A percentile compares a stretch with the other conserved stretches of the same genome.
Conservation (phyloP, 1,140 invertebrate genomes). For the Drosophila pruinosa region DNA sequence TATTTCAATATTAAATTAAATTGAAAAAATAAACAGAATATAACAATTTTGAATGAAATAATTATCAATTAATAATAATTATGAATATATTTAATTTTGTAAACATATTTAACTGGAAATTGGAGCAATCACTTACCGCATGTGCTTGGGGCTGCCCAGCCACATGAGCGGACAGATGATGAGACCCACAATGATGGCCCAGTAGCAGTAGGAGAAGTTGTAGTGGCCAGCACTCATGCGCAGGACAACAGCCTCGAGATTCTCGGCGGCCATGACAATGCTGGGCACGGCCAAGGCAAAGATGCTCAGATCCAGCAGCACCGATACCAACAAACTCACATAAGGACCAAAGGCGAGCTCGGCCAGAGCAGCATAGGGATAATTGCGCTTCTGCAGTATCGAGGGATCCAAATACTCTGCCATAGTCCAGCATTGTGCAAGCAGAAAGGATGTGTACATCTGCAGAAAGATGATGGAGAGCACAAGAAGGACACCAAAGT, state of each 20-base stretch:
- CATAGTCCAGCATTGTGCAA: slow-evolving; percentile 90
- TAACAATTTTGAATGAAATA: no score
- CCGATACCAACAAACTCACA: slow-evolving; percentile 85
- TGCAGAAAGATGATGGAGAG: slow-evolving; percentile 87
- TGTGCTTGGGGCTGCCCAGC: slow-evolving; percentile 92
- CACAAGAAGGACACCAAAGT: slow-evolving; percentile 88
- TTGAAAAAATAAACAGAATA: no score
- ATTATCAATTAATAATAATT: no score
- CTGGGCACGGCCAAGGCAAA: slow-evolving; percentile 90
- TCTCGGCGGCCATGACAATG: slow-evolving; percentile 90
- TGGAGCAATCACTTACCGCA: slow-evolving; percentile 86
- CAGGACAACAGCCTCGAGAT: slow-evolving; percentile 88
- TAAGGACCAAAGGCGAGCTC: slow-evolving; percentile 87
- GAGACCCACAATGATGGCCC: slow-evolving; percentile 88
- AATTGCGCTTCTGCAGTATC: slow-evolving; percentile 88
- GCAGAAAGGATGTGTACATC: slow-evolving; percentile 89
- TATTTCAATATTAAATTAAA: no score
- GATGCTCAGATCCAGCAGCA: slow-evolving; percentile 88
- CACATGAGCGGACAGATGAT: slow-evolving; percentile 90
- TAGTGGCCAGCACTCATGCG: slow-evolving; percentile 86
- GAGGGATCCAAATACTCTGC: slow-evolving; percentile 87
- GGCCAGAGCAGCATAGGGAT: slow-evolving; percentile 89
- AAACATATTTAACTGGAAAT: no score
- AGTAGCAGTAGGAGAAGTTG: slow-evolving; percentile 89
- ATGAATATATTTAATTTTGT: no score